phyloP scores from a whole-genome alignment of 2,797 vertebrate genomes.

The Pseudochirops cupreus region DNA sequence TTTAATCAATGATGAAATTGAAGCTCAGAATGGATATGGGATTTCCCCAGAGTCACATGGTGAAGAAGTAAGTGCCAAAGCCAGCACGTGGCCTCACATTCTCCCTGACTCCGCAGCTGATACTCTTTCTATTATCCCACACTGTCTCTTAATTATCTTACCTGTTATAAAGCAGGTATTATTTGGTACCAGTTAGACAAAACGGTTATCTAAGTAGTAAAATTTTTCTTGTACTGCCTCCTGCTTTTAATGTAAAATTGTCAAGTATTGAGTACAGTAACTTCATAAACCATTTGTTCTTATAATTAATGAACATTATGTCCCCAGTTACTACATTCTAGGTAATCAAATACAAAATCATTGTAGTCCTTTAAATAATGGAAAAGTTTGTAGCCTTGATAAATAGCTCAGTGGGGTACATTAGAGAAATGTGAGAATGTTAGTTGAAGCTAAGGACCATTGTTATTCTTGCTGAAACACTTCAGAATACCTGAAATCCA shows the following conservation, averaged over 20 bases:
- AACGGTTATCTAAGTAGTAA: constrained; percentile 71
- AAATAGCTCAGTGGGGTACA: constrained; percentile 81
- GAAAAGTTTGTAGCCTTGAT: constrained; percentile 81
- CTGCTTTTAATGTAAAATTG: constrained; percentile 77
- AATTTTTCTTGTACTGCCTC: constrained; percentile 68
- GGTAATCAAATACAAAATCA: constrained; percentile 80
- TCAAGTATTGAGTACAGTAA: constrained; percentile 74
- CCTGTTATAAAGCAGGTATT: not conserved
- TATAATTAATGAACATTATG: constrained; percentile 81
- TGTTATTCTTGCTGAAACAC: constrained; percentile 81
- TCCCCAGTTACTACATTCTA: constrained; percentile 78
- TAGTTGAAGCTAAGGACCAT: constrained; percentile 77
- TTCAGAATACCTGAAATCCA: constrained; percentile 82
- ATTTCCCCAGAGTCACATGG: not conserved
- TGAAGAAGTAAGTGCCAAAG: not conserved
- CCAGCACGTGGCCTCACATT: not conserved
- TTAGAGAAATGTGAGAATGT: constrained; percentile 81
- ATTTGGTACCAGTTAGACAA: not conserved
- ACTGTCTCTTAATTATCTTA: not conserved
- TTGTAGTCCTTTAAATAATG: constrained; percentile 82
- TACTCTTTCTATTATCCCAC: not conserved
- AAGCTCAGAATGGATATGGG: not conserved
- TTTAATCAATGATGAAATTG: not conserved
- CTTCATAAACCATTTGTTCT: constrained; percentile 74
- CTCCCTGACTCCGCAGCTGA: not conserved